These are phyloP conservation scores for Pelecanoides urinatrix DNA, from an alignment of 2,113 vertebrate genomes.

Conservation along the genomic window DNA sequence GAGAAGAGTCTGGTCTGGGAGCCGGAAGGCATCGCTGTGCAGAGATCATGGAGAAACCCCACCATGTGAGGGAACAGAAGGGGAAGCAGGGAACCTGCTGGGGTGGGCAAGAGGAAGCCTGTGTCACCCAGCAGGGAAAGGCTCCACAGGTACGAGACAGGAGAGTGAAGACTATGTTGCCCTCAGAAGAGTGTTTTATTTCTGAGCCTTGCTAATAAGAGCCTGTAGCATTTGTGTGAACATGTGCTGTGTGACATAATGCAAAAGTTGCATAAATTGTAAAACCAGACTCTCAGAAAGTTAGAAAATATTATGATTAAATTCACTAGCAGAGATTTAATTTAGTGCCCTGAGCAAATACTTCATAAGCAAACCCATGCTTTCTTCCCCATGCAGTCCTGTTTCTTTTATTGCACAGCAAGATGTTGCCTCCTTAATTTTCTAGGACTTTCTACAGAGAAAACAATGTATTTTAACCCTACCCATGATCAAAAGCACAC, in stretches of 20 bases:
- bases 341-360: background rate
- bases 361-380: background rate
- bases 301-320: background rate
- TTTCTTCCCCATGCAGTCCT: background rate
- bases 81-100: background rate
- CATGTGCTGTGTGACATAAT: background rate
- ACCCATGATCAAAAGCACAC: background rate
- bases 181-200: background rate
- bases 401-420: background rate
- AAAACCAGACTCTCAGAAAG: background rate
- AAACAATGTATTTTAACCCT: background rate
- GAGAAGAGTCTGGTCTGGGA: background rate
- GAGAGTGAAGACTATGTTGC: background rate
- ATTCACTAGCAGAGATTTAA: background rate
- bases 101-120: background rate
- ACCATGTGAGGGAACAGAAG: background rate
- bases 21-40: background rate
- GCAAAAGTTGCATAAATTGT: background rate
- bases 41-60: background rate
- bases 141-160: background rate
- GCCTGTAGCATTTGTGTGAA: background rate
- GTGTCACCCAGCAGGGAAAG: background rate
- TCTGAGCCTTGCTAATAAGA: background rate
- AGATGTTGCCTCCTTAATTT: background rate
- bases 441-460: background rate